Base-by-base conservation (phyloP, 2,888 invertebrate genomes). In the Oscheius sp. region DNA sequence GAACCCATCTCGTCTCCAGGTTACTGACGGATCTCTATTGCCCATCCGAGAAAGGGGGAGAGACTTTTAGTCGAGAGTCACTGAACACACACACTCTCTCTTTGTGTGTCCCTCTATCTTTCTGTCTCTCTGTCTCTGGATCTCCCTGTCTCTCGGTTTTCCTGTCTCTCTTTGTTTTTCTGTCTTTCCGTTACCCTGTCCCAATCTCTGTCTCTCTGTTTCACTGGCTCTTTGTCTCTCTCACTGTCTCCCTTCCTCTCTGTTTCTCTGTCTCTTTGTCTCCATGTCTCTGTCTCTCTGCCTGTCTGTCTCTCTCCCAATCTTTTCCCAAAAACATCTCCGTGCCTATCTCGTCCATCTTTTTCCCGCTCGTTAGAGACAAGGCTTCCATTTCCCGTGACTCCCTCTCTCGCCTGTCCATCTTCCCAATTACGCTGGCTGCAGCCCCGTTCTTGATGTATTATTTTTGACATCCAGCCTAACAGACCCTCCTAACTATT, bases 381-480 rank as follows among this genome's bases (percentile, higher is more conserved):
- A 32, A 13, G 21, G 50, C 33, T 35, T n/a, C 55, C 37, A 42
- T 53, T 68, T 68, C 37, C 68, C 51, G 50, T 42, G 42, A 7
- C 55, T 32, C 21, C 21, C 21, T 55, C 55, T 55, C 55, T 21
- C 55, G 55, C 55, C 55, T 32, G 29, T 55, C 32, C 65, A 21
- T 55, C 48, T 60, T 42, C 33, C 68, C 68, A 68, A 68, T 68
- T 68, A 68, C 68, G 68, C 13, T 11, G 35, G 42, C 55, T 33
- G 37, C 42, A 37, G 53, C n/a, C 68, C 37, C 53, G 53, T 32
- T 21, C 29, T 32, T 68, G 68, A 68, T 68, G 37, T 68, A 68
- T 68, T 68, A 68, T 68, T 55, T 53, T 53, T 13, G 68, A 68
- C 55, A 48, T 47, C 48, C 63, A n/a, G n/a, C 42, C 21, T 21